Evolutionary conservation across 2,888 invertebrate species (phyloP).

Genomic region (Trachelus troglodyta): DNA sequence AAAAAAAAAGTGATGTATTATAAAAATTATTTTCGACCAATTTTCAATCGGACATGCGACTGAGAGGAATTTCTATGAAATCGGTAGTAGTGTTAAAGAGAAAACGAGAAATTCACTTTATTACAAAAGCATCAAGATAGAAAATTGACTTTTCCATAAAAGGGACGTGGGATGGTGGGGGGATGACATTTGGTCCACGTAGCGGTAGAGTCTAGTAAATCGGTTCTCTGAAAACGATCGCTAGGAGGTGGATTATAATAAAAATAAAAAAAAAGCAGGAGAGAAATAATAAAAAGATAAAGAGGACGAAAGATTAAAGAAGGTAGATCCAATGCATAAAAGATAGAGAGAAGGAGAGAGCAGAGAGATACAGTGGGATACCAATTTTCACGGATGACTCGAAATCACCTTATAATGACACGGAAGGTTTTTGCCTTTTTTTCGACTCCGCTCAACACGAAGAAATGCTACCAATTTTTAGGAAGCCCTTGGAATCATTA

Average conservation of each 20-base stretch:
- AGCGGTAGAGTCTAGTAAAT: no score
- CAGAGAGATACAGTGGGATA: slow-evolving; percentile 9
- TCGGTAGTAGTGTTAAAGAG: no score
- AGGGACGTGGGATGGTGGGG: no score
- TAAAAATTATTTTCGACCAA: no score
- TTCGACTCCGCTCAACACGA: not conserved
- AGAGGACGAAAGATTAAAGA: not conserved
- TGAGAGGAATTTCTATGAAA: no score
- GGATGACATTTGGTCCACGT: no score
- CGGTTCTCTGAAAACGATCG: no score
- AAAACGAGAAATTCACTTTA: no score
- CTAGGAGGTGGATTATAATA: slow-evolving; percentile 1
- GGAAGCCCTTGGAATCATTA: slow-evolving; percentile 28
- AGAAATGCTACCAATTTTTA: slow-evolving; percentile 13
- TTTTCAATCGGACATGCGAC: no score
- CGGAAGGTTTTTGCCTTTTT: slow-evolving; percentile 12
- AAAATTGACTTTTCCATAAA: no score
- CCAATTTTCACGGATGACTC: slow-evolving; percentile 30
- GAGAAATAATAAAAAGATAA: slow-evolving; percentile 9
- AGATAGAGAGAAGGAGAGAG: slow-evolving; percentile 3
- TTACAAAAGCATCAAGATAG: no score
- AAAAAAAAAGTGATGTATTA: no score
- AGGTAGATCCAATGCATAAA: slow-evolving; percentile 19
- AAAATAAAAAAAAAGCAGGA: slow-evolving; percentile 11
- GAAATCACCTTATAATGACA: slow-evolving; percentile 35